These are phyloP conservation scores for Hipposideros armiger DNA, from an alignment of 2,113 vertebrate species.

Conservation along the genomic window DNA sequence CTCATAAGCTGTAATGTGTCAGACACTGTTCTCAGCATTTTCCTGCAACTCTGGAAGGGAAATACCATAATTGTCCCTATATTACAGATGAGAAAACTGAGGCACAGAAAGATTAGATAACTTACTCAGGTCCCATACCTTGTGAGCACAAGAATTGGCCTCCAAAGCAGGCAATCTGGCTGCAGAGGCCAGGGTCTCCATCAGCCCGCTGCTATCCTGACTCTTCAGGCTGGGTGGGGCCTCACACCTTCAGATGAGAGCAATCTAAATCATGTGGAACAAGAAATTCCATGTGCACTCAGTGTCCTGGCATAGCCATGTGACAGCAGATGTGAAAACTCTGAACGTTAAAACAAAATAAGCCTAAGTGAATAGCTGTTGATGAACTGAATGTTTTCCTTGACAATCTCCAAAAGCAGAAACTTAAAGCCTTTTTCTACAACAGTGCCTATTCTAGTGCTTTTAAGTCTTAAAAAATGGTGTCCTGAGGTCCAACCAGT, in stretches of 20 bases:
- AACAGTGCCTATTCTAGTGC: background rate
- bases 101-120: background rate
- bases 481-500: background rate
- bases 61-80: background rate
- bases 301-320: background rate
- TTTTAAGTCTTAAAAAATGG: slow-evolving; percentile 30
- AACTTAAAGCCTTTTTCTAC: slow-evolving; percentile 35
- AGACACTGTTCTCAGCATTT: slow-evolving; percentile 46
- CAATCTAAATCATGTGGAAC: background rate
- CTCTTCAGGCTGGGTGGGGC: no score
- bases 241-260: background rate
- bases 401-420: slow-evolving; percentile 50
- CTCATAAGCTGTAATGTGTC: slow-evolving; percentile 48
- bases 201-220: background rate
- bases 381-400: slow-evolving; percentile 64
- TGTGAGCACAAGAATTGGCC: background rate
- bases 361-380: slow-evolving; percentile 54
- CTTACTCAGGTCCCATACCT: background rate
- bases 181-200: background rate
- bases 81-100: slow-evolving; percentile 28
- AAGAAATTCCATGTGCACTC: background rate
- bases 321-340: slow-evolving; percentile 43
- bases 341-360: slow-evolving; percentile 39
- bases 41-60: background rate
- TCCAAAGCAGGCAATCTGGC: background rate